Evolutionary conservation across 1,140 invertebrate genomes (phyloP), one percentile per base, ranked within the genome.

Genomic region (Drosophila athabasca): DNA sequence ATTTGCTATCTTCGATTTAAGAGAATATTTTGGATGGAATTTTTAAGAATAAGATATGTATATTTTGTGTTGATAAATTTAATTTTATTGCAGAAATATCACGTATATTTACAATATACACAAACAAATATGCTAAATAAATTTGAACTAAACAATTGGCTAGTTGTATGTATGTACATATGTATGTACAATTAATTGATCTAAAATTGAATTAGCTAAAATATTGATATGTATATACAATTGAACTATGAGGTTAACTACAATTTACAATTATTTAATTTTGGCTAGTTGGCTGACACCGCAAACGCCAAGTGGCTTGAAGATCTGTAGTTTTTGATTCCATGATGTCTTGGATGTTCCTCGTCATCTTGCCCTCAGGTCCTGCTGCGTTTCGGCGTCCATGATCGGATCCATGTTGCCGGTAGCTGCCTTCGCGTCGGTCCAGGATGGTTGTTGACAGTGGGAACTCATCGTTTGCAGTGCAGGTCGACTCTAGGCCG

Each of bases 31-130:
- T 44, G 11, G 2, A 48, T 57, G 24, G 19, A 41, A 39, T 13
- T 13, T 5, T 39, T 13, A 3, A 31, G 8, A 31, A 9, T 2
- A 31, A 31, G 7, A 2, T 31, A 8, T 8, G 29, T 31, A 31
- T 31, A 31, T 8, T 31, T 31, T 7, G 31, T 9, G n/a, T 64
- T 58, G 26, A 51, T 84, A 62, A 66, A 84, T 79, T 74, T 35
- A 1, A 78, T 81, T 85, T 87, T 78, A 85, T 85, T 85, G 77
- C 81, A 69, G 41, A 44, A 66, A 60, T 77, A 87, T 85, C 78
- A 82, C 74, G 60, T 74, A 78, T 78, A 81, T 85, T 85, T 74
- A 0, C 9, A 68, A 83, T 79, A 83, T 84, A 71, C 70, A 65
- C 59, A 65, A 65, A 39, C 35, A 31, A 29, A 24, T 62, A 24